Evolutionary conservation across 2,113 vertebrate genomes (phyloP), one percentile per base, ranked within the genome.

Genomic region (Rhinogobius similis): DNA sequence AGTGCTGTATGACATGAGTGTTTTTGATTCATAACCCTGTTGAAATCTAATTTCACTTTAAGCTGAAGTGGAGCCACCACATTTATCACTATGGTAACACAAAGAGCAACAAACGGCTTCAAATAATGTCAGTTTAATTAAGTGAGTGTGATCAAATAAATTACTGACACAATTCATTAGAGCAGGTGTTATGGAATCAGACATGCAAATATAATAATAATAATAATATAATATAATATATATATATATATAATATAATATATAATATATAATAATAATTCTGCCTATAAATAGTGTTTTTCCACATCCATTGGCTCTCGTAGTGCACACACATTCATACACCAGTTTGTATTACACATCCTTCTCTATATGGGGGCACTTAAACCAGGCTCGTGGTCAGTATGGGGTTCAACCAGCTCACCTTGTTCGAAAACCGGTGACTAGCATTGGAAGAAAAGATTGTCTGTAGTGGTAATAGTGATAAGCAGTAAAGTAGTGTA

Each of bases 11-110:
- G 77, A 77, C 39, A 62, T n/a, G 65, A 24, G 46, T 71, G 72
- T 84, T 70, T 76, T 62, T 84, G 82, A 87, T 84, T 85, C 70
- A 87, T 75, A 67, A 24, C 26, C 46, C 66, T 53, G 59, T 64
- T 71, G 43, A 68, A 85, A 70, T 69, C 52, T 53, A 79, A 86
- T 79, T 82, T 82, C n/a, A 79, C 50, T 82, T 73, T 43, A 66
- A 78, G 59, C n/a, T 38, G 58, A 77, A 75, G 46, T 61, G 8
- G 44, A 73, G 23, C 72, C 36, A 36, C 38, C 59, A 59, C 55
- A 65, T 84, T 65, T 70, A 67, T 78, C 82, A 72, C 70, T 52
- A 71, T 66, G 46, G 81, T 66, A 77, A 75, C 56, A 64, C 18
- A 43, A 65, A 76, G 36, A 43, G 16, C 13, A 72, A 63, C 43